A percentile compares a stretch with the other conserved stretches of the same genome.
Conservation (phyloP, 2,888 invertebrate genomes). For the Athalia circularis region DNA sequence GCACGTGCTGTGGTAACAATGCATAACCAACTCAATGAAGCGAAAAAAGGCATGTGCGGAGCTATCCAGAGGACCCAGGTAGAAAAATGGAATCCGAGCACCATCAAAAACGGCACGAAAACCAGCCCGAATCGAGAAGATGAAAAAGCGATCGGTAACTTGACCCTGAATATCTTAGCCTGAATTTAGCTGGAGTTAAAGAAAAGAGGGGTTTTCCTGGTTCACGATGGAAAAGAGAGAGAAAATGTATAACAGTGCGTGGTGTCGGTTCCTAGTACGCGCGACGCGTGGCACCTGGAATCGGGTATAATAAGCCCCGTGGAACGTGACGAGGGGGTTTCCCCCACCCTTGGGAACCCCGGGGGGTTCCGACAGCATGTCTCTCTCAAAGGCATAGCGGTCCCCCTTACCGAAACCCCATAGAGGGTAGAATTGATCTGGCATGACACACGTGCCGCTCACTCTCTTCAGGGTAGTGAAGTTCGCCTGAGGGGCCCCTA, state of each 20-base stretch:
- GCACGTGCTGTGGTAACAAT: constrained; percentile 35
- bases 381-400: constrained; percentile 16
- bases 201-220: constrained; percentile 12
- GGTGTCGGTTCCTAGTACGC: background rate
- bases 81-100: background rate
- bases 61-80: background rate
- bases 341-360: background rate
- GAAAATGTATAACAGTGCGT: background rate
- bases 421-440: constrained; percentile 15
- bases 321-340: constrained; percentile 12
- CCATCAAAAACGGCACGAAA: background rate
- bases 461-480: constrained; percentile 18
- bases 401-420: background rate
- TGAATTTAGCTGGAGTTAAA: too few relatives aligned
- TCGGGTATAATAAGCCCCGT: constrained; percentile 26
- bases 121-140: too few relatives aligned
- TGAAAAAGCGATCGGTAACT: too few relatives aligned
- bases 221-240: background rate
- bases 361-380: too few relatives aligned
- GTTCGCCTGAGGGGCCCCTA: background rate
- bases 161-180: too few relatives aligned
- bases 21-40: background rate
- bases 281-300: constrained; percentile 40
- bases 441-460: constrained; percentile 43
- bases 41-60: background rate